Evolutionary conservation across 2,113 vertebrate species (phyloP).

Genomic region (Manacus vitellinus): DNA sequence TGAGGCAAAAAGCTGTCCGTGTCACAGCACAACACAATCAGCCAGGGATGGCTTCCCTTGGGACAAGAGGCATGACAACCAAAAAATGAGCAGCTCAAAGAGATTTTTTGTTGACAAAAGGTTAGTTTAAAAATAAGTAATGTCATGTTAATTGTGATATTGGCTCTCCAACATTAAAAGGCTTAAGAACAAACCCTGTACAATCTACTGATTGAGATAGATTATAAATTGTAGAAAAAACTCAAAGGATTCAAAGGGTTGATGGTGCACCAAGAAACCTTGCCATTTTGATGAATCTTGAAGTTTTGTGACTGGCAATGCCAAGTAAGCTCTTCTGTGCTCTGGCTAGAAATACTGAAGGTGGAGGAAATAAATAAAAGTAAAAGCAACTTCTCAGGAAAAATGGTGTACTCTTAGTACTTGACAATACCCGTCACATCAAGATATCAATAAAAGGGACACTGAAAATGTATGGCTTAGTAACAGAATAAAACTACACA

Average conservation of each 20-base stretch:
- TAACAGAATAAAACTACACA: background rate
- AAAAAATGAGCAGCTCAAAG: background rate
- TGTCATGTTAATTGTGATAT: background rate
- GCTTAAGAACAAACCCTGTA: background rate
- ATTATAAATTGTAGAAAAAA: background rate
- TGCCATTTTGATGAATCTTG: background rate
- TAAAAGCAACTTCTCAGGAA: background rate
- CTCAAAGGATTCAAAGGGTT: background rate
- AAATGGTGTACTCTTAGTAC: background rate
- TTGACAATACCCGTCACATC: background rate
- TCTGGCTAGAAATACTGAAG: background rate
- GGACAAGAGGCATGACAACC: slow-evolving; percentile 6
- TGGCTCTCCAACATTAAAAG: background rate
- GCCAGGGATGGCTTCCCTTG: background rate
- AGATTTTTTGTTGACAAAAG: background rate
- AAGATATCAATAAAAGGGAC: background rate
- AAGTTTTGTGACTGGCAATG: background rate
- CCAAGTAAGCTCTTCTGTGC: background rate
- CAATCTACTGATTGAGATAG: background rate
- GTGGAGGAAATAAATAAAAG: background rate
- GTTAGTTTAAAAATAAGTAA: slow-evolving; percentile 13
- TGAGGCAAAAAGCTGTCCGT: slow-evolving; percentile 49
- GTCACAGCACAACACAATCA: background rate
- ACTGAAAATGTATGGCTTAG: background rate
- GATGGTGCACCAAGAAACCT: background rate